phyloP scores from a whole-genome alignment of 2,113 vertebrate genomes.

The Proterorhinus semilunaris region DNA sequence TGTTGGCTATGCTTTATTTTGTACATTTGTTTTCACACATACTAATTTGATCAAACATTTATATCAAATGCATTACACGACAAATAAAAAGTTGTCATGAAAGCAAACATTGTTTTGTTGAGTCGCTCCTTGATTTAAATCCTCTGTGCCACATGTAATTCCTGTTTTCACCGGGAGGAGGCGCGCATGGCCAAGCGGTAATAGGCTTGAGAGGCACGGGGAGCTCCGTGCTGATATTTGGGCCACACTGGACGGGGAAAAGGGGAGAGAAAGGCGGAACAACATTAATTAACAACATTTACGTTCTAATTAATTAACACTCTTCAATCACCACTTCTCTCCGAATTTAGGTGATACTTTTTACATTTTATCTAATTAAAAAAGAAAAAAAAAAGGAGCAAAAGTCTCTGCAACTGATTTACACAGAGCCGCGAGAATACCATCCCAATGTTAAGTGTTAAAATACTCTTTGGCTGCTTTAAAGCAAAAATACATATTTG shows the following conservation, averaged over 20 bases:
- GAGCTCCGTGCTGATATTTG: constrained; percentile 34
- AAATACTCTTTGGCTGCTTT: not conserved
- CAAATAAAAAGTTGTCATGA: not conserved
- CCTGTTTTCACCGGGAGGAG: constrained; percentile 85
- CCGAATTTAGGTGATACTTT: not conserved
- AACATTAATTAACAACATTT: constrained; percentile 11
- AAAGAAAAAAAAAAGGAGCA: not conserved
- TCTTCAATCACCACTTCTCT: not conserved
- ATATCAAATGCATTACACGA: not conserved
- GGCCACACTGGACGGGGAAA: constrained; percentile 31
- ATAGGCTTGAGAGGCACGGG: constrained; percentile 42
- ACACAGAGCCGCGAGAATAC: not conserved
- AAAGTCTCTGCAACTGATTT: not conserved
- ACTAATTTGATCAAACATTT: not conserved
- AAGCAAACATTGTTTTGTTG: not conserved
- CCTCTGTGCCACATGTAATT: constrained; percentile 35
- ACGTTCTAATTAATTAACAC: constrained; percentile 4
- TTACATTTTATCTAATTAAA: not conserved
- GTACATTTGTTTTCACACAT: too few species aligned
- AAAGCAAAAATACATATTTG: not conserved
- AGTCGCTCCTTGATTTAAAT: not conserved
- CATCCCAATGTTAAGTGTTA: too few species aligned
- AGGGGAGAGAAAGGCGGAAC: constrained; percentile 28
- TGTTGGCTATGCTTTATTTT: too few species aligned
- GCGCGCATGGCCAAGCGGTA: constrained; percentile 87